A percentile compares a stretch with the other conserved stretches of the same genome.
Evolutionary conservation across 2,113 vertebrate genomes (phyloP).

Genomic region (Dromas ardeola): DNA sequence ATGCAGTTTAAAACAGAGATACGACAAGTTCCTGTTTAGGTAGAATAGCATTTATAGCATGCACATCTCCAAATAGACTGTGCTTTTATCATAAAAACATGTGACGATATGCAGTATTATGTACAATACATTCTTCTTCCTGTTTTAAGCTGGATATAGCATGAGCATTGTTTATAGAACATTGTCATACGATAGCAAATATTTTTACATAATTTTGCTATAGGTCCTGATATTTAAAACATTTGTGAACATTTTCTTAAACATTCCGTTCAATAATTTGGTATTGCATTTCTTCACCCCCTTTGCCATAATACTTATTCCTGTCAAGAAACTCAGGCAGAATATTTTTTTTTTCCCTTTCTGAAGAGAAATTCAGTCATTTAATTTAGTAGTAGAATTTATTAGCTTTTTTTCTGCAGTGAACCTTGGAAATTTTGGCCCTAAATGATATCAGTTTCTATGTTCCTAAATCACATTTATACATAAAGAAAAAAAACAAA

Average conservation of each 20-base stretch:
- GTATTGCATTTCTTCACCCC: background rate
- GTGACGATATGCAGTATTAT: background rate
- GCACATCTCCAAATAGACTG: background rate
- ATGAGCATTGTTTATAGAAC: background rate
- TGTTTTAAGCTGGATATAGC: background rate
- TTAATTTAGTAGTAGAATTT: background rate
- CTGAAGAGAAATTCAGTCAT: background rate
- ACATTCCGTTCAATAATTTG: background rate
- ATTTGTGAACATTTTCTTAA: background rate
- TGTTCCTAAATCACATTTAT: background rate
- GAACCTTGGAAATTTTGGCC: background rate
- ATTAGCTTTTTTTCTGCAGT: background rate
- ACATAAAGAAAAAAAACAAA: background rate
- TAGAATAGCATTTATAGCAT: background rate
- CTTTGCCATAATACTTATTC: background rate
- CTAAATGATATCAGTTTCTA: background rate
- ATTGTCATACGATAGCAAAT: background rate
- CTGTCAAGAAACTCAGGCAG: background rate
- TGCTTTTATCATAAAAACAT: background rate
- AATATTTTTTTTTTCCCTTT: fast-evolving
- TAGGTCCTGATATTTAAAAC: background rate
- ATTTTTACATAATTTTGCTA: background rate
- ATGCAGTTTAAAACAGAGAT: background rate
- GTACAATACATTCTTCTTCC: background rate
- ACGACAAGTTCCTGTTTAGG: background rate